Percentiles rank a stretch among this genome's conserved stretches.
phyloP scores from a whole-genome alignment of 2,797 vertebrate genomes.

The Tadarida brasiliensis region DNA sequence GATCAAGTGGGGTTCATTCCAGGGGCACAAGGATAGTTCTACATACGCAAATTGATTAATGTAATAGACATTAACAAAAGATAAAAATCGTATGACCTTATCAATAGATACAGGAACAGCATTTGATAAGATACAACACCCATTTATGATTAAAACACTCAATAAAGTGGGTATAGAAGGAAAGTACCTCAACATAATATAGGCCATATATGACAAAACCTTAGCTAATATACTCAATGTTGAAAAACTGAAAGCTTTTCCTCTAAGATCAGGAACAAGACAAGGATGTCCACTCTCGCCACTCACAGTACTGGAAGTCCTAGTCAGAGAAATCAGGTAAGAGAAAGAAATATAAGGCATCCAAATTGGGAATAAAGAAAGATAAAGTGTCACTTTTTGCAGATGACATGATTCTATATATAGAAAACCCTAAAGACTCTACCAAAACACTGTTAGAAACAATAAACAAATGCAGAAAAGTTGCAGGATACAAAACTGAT shows the following conservation, averaged over 20 bases:
- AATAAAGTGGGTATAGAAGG: neutral
- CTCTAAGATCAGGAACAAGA: neutral
- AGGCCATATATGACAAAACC: too few species aligned
- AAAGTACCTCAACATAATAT: neutral
- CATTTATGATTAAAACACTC: neutral
- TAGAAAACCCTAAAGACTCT: neutral
- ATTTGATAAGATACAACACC: neutral
- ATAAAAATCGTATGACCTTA: neutral
- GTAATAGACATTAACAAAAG: neutral
- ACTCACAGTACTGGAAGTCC: neutral
- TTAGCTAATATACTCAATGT: too few species aligned
- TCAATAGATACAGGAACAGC: neutral
- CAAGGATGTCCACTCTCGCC: neutral
- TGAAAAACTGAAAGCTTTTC: too few species aligned
- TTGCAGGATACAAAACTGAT: neutral
- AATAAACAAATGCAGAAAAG: neutral
- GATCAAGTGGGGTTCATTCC: too few species aligned
- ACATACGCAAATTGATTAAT: too few species aligned
- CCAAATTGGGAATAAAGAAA: too few species aligned
- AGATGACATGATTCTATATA: neutral
- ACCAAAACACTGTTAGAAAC: neutral
- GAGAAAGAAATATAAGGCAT: neutral
- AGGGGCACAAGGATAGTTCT: too few species aligned
- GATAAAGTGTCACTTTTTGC: neutral
- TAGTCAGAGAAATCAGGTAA: neutral